Conservation (phyloP, 2,888 invertebrate genomes). For the Eristalis arbustorum region DNA sequence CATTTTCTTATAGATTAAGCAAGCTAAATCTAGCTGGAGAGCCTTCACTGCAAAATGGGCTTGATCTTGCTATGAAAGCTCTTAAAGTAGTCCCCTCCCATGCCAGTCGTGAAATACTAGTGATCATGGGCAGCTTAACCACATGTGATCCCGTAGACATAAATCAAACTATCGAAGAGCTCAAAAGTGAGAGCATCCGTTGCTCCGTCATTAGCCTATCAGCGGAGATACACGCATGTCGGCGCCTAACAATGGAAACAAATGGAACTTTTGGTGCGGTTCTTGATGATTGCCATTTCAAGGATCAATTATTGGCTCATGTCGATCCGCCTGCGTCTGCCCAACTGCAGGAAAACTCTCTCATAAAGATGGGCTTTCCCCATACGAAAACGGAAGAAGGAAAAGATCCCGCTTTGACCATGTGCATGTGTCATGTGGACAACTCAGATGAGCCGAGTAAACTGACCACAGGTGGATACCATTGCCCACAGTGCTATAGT, state of each 20-base stretch:
- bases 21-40: conserved; percentile 91
- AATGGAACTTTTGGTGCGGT: conserved; percentile 93
- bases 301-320: conserved; percentile 84
- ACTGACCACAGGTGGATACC: conserved; percentile 88
- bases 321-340: conserved; percentile 88
- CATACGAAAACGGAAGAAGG: conserved; percentile 85
- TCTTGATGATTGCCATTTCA: conserved; percentile 90
- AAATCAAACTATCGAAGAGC: conserved; percentile 86
- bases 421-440: conserved; percentile 97
- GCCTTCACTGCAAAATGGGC: conserved; percentile 96
- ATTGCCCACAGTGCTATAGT: conserved; percentile 97
- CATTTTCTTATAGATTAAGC: conserved; percentile 80
- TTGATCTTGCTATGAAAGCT: conserved; percentile 92
- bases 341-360: conserved; percentile 86
- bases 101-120: conserved; percentile 95
- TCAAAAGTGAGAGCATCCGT: conserved; percentile 91
- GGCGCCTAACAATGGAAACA: conserved; percentile 91
- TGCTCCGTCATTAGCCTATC: conserved; percentile 97
- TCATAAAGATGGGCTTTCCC: conserved; percentile 98
- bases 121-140: conserved; percentile 95
- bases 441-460: conserved; percentile 85
- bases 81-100: conserved; percentile 95
- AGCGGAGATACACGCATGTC: conserved; percentile 96
- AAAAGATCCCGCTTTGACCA: conserved; percentile 87
- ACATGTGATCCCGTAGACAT: conserved; percentile 99